Percentiles rank a stretch among this genome's conserved stretches.
Conservation (phyloP, 2,888 invertebrate genomes). For the Nemurella pictetii region DNA sequence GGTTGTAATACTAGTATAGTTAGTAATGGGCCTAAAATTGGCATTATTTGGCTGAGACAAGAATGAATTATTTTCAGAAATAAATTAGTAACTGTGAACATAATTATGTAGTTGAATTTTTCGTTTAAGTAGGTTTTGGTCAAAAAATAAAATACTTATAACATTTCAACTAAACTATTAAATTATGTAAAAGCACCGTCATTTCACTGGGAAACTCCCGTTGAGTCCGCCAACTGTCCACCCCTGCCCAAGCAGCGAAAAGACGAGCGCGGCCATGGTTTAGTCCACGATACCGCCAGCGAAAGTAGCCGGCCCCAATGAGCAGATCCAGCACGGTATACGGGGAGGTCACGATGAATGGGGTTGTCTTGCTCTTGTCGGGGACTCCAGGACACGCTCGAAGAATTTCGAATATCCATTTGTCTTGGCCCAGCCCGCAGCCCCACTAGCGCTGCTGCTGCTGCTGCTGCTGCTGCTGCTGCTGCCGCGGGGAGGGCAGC, state of each 20-base stretch:
- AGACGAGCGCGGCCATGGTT: background rate
- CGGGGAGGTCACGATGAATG: constrained; percentile 19
- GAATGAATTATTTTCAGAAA: too few species aligned
- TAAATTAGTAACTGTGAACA: too few species aligned
- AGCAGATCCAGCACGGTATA: background rate
- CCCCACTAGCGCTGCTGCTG: background rate
- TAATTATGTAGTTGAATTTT: too few species aligned
- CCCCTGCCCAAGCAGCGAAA: background rate
- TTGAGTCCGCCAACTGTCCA: background rate
- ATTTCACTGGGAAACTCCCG: too few species aligned
- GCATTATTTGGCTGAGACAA: too few species aligned
- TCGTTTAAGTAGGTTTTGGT: too few species aligned
- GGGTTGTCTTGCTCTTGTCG: constrained; percentile 24
- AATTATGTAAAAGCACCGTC: too few species aligned
- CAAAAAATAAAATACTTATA: too few species aligned
- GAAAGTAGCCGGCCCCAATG: background rate
- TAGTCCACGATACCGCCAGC: background rate
- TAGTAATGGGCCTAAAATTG: too few species aligned
- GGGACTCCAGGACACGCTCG: constrained; percentile 7
- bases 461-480: too few species aligned
- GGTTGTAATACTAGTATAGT: too few species aligned
- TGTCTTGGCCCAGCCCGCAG: constrained; percentile 7
- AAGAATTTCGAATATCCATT: constrained; percentile 30
- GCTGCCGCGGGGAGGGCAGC: background rate
- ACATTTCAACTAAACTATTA: too few species aligned